Base-by-base conservation (phyloP, 2,113 vertebrate genomes). In the Notarius lentiginosus region DNA sequence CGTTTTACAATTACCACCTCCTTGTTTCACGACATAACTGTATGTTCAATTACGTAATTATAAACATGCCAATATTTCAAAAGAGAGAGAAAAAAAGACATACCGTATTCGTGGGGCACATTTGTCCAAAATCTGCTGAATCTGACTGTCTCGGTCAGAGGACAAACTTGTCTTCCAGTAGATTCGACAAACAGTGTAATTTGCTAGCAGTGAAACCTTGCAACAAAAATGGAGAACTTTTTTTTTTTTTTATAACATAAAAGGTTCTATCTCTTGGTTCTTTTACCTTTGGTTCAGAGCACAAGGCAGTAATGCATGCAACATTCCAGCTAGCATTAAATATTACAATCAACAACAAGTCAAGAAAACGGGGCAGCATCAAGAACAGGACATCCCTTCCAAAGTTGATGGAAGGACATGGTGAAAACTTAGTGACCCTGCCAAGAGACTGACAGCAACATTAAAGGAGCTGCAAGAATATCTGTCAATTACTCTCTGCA, bases 191-290 rank as follows among this genome's bases (percentile, higher is more conserved):
- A 90, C 91, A 4, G 96, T 96, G 76, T 95, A 96, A 91, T 95
- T 95, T 58, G 92, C 87, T 7, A 95, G 87, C 85, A 97, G 79
- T 27, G 95, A 95, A 22, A 96, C 96, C 97, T 97, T 70, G 20
- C 18, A 80, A 17, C 15, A 87, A 30, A 87, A 65, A 10, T 17
- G 60, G 56, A 22, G 47, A 3, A 56, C 18, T 30, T 41, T 41
- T 18, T 30, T 18, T 30, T 5, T 24, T 58, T n/a, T 79, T 63
- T 55, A 27, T 14, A 76, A n/a, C 47, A 47, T 5, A 49, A 75
- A 27, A 47, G 18, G 34, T 75, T 3, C 10, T 73, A 41, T 75
- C 3, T 20, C 9, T 49, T 22, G 72, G 9, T 20, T 22, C 10
- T 4, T 20, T 41, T 51, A 7, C 12, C 53, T 11, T 53, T 24